Evolutionary conservation across 2,888 invertebrate genomes (phyloP).

Genomic region (Heteromurus nitidus): DNA sequence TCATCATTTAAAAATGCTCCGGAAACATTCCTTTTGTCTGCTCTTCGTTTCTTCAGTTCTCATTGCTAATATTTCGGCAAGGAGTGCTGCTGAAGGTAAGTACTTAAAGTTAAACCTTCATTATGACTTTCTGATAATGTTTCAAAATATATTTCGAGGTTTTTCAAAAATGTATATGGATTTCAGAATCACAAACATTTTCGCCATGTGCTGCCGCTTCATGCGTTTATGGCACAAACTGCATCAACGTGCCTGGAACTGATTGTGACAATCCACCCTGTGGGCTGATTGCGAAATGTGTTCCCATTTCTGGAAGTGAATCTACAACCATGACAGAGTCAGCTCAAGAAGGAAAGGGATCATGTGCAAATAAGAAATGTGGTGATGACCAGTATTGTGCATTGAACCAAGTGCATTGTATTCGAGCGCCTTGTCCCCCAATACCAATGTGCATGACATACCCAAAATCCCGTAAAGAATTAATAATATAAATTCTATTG

Average conservation of each 20-base stretch:
- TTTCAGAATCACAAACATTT: too few relatives aligned
- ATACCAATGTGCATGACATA: neutral
- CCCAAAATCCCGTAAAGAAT: neutral
- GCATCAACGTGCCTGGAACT: neutral
- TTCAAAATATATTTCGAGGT: too few relatives aligned
- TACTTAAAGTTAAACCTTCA: too few relatives aligned
- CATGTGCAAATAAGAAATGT: neutral
- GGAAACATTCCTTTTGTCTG: too few relatives aligned
- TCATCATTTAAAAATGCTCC: too few relatives aligned
- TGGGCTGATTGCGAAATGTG: neutral
- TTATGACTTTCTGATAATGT: too few relatives aligned
- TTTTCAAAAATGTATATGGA: too few relatives aligned
- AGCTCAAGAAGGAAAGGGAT: neutral
- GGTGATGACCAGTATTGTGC: slow-evolving; percentile 21
- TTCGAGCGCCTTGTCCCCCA: slow-evolving; percentile 40
- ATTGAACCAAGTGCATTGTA: neutral
- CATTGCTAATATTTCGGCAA: too few relatives aligned
- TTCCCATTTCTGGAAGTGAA: neutral
- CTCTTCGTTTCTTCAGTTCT: too few relatives aligned
- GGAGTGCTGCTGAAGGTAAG: too few relatives aligned
- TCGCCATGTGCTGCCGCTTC: neutral
- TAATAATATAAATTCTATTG: neutral
- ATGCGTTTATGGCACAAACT: neutral
- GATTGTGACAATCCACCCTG: neutral
- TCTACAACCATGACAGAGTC: neutral